phyloP scores from a whole-genome alignment of 2,797 vertebrate species.

The Falco biarmicus region DNA sequence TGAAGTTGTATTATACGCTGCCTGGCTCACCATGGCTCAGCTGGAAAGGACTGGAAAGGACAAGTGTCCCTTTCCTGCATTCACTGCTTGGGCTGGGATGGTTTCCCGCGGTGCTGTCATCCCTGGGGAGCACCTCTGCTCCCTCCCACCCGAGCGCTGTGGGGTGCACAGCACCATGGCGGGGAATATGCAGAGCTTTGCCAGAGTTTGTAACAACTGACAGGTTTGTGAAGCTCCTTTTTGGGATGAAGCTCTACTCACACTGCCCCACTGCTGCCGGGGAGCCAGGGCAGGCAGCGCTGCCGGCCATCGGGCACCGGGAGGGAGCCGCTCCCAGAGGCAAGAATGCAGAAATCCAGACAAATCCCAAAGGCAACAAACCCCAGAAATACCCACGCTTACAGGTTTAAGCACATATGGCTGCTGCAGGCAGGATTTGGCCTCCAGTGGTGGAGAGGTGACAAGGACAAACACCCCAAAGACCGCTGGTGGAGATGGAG shows the following conservation, averaged over 20 bases:
- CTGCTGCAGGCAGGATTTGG: not conserved
- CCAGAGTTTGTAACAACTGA: not conserved
- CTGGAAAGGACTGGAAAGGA: not conserved
- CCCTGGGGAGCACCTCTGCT: not conserved
- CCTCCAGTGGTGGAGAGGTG: not conserved
- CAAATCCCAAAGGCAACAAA: not conserved
- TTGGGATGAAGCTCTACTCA: not conserved
- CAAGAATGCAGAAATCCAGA: not conserved
- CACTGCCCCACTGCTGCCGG: accelerated
- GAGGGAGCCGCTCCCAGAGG: not conserved
- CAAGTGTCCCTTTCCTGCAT: accelerated
- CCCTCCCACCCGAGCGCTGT: not conserved
- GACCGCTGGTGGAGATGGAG: accelerated
- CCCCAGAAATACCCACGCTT: not conserved
- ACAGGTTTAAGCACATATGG: not conserved
- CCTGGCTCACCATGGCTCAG: not conserved
- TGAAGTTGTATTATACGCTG: not conserved
- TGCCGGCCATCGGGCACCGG: accelerated
- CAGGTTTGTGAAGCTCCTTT: not conserved
- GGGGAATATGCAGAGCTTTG: not conserved
- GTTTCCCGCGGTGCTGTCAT: not conserved
- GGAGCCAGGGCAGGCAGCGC: not conserved
- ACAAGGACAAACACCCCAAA: not conserved
- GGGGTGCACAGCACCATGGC: not conserved
- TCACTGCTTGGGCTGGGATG: not conserved